Conservation (phyloP, 2,113 vertebrate species). For the Chroicocephalus ridibundus region DNA sequence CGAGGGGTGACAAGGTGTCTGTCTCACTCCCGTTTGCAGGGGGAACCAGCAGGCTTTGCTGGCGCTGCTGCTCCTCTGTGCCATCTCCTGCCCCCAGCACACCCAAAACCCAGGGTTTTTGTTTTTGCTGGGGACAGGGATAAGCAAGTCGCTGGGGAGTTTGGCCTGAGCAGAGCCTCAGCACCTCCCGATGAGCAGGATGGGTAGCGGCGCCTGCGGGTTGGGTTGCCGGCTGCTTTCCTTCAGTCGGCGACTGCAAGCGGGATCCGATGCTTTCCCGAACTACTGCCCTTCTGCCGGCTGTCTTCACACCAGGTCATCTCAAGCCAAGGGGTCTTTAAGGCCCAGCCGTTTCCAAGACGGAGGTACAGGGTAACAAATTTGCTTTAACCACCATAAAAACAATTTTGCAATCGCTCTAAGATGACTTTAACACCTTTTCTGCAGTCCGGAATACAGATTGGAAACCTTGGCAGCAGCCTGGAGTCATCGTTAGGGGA, state of each 20-base stretch:
- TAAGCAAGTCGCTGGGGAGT: background rate
- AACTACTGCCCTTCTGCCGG: no score
- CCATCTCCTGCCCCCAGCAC: background rate
- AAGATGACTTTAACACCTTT: background rate
- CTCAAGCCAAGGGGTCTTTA: background rate
- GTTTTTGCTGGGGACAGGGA: background rate
- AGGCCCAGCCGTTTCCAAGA: background rate
- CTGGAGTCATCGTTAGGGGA: background rate
- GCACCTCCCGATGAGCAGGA: rapidly evolving
- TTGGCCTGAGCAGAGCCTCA: background rate
- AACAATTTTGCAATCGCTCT: rapidly evolving
- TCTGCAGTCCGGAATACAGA: background rate
- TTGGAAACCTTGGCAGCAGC: background rate
- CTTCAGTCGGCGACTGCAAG: no score
- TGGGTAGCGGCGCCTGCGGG: rapidly evolving
- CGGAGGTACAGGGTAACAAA: background rate
- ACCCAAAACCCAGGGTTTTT: background rate
- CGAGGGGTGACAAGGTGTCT: rapidly evolving
- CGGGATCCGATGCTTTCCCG: background rate
- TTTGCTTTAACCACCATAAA: background rate
- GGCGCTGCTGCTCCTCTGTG: background rate
- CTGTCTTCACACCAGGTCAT: background rate
- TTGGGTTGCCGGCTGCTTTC: background rate
- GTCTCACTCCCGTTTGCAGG: rapidly evolving
- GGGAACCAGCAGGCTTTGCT: background rate